Evolutionary conservation across 2,113 vertebrate genomes (phyloP).

Genomic region (Tragelaphus strepsiceros): DNA sequence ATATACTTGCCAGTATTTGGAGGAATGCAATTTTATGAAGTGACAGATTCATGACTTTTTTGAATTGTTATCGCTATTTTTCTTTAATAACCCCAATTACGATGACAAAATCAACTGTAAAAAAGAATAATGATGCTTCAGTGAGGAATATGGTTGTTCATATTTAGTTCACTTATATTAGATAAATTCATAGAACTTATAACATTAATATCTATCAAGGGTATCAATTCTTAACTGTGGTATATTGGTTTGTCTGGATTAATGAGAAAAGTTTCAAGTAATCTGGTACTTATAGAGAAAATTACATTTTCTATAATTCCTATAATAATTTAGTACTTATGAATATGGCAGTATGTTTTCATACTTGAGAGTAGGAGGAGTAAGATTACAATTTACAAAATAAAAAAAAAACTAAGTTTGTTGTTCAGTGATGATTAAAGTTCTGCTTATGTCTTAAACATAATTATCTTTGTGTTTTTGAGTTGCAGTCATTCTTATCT

Average conservation of each 20-base stretch:
- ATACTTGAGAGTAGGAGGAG: background rate
- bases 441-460: background rate
- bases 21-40: background rate
- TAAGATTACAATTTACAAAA: background rate
- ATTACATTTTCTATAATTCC: background rate
- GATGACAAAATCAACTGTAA: background rate
- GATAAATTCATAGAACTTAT: background rate
- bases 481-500: background rate
- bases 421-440: background rate
- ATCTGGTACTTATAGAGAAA: background rate
- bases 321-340: background rate
- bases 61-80: background rate
- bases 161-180: background rate
- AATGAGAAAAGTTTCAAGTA: background rate
- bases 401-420: background rate
- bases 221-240: background rate
- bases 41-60: background rate
- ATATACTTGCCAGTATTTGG: background rate
- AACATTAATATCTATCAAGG: background rate
- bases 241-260: background rate
- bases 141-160: background rate
- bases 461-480: background rate
- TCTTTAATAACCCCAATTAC: constrained; percentile 6
- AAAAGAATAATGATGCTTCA: background rate
- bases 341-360: background rate